Base-by-base conservation (phyloP, 2,113 vertebrate genomes). In the Gasterosteus nipponicus region DNA sequence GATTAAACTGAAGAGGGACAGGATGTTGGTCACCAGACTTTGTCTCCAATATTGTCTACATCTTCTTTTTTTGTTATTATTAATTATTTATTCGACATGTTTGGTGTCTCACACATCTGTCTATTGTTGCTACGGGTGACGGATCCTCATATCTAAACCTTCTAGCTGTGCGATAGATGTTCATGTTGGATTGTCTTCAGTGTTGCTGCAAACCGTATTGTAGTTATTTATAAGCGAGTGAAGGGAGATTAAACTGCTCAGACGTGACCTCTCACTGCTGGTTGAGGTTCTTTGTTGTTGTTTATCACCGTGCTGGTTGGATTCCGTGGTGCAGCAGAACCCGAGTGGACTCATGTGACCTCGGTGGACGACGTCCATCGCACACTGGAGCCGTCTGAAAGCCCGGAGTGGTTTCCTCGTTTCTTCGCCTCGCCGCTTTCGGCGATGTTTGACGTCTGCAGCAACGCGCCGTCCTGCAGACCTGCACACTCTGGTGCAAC, bases 391-490 rank as follows among this genome's bases (percentile, higher is more conserved):
- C 4, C 59, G 29, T 38, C 35, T 54, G 22, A 66, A 78, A 33
- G 33, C 26, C 54, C 5, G 26, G 35, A 35, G 39, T 38, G 38
- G 39, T 10, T 47, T 57, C 33, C 31, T 4, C 14, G 26, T 77
- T 11, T 53, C 1, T 68, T 31, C 42, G 31, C 61, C n/a, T n/a
- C 10, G 26, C 19, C 4, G 4, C 51, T 15, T 68, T 76, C 22
- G 38, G 41, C 47, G 29, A 66, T 46, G 39, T 39, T 75, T 49
- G 39, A 44, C 46, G 57, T 47, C 51, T 65, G 51, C 51, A 47
- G 67, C 39, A 46, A 7, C 22, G 38, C 9, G 33, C 38, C 42
- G 12, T 16, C 12, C 12, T 0, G 19, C 10, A 64, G 44, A 53
- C 38, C 15, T n/a, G 10, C 0, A 0, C 49, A 5, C 29, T 64